Conservation (phyloP, 92 coral and sea anemone genomes). For the Hydrozoanthus gracilis region DNA sequence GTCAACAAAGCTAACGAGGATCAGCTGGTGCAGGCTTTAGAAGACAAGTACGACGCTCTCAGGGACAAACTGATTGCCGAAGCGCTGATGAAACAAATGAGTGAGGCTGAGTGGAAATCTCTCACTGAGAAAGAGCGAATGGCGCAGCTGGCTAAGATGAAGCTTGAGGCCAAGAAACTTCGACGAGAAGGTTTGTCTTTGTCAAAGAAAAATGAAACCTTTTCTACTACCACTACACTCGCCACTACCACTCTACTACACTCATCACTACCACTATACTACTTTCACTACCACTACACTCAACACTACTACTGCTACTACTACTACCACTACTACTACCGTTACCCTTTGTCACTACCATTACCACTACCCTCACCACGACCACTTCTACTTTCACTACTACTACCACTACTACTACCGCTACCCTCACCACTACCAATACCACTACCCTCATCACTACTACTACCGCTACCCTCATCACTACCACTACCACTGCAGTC, state of each 20-base stretch:
- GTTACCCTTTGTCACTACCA: not conserved
- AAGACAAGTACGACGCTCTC: conserved; percentile 93
- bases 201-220: not conserved
- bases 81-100: conserved; percentile 83
- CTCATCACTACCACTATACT: not conserved
- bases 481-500: too few relatives aligned
- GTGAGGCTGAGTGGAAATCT: conserved; percentile 92
- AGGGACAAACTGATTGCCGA: conserved; percentile 92
- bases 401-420: not conserved
- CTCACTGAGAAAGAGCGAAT: conserved; percentile 87
- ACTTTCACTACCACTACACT: not conserved
- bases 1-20: conserved; percentile 83
- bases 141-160: conserved; percentile 84
- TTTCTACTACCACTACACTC: not conserved
- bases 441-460: too few relatives aligned
- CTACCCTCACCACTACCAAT: too few relatives aligned
- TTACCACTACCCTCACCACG: not conserved
- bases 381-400: not conserved
- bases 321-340: not conserved
- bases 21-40: conserved; percentile 90
- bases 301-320: not conserved
- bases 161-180: conserved; percentile 83
- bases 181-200: conserved; percentile 73
- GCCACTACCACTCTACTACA: not conserved
- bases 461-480: too few relatives aligned